Percentiles rank a stretch among this genome's conserved stretches.
Evolutionary conservation across 2,113 vertebrate species (phyloP).

Genomic region (Grammomys dolichurus): DNA sequence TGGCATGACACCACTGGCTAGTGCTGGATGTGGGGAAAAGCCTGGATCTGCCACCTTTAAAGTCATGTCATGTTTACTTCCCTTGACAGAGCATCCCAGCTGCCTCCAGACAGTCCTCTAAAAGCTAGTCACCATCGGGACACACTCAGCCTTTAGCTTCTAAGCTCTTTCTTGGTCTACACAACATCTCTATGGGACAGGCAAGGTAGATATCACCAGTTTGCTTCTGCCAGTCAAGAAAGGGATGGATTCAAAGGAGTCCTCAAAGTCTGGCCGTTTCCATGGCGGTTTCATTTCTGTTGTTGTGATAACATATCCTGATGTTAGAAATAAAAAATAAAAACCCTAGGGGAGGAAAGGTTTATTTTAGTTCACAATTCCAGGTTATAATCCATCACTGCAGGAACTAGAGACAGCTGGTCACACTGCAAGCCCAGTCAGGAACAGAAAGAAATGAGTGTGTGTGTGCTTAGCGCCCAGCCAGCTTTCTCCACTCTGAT

Average conservation of each 20-base stretch:
- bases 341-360: neutral
- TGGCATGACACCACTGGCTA: neutral
- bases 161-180: neutral
- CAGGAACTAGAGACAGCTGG: neutral
- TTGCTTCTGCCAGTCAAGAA: neutral
- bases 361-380: neutral
- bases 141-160: neutral
- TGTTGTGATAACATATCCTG: neutral
- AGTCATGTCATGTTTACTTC: neutral
- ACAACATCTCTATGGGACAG: neutral
- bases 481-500: neutral
- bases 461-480: neutral
- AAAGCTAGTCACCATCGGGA: neutral
- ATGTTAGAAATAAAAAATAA: neutral
- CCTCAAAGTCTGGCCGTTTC: neutral
- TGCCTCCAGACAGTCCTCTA: neutral
- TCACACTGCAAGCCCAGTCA: neutral
- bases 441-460: neutral
- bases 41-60: neutral
- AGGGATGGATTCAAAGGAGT: neutral
- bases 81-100: neutral
- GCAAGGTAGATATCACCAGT: neutral
- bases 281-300: neutral
- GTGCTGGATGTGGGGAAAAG: neutral
- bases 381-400: too few relatives aligned